Percentiles rank a stretch among this genome's conserved stretches.
phyloP scores from a whole-genome alignment of 2,888 invertebrate species.

The Arenicola marina region DNA sequence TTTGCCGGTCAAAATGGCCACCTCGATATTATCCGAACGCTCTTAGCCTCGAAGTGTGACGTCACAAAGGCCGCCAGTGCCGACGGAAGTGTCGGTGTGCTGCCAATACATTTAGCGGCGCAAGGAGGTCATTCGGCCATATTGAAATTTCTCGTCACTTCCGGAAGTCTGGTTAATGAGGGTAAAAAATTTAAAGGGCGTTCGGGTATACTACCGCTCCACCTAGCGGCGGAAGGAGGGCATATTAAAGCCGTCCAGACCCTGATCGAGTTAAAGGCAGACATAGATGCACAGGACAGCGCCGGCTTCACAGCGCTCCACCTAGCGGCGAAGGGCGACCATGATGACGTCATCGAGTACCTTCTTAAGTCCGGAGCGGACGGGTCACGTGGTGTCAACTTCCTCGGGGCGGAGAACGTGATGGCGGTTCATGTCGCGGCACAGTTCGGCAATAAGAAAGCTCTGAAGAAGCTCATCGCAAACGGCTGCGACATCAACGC shows the following conservation, averaged over 20 bases:
- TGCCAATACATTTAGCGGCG: slow-evolving; percentile 32
- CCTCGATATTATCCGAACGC: slow-evolving; percentile 26
- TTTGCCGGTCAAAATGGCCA: slow-evolving; percentile 31
- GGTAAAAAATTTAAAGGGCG: slow-evolving; percentile 21
- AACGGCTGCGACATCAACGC: slow-evolving; percentile 25
- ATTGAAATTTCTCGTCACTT: slow-evolving; percentile 28
- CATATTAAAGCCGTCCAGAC: slow-evolving; percentile 35
- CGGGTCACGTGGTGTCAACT: slow-evolving; percentile 25
- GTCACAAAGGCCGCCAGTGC: slow-evolving; percentile 14
- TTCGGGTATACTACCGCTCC: slow-evolving; percentile 31
- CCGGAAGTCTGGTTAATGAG: slow-evolving; percentile 26
- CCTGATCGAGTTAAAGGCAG: slow-evolving; percentile 38
- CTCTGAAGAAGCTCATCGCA: slow-evolving; percentile 22
- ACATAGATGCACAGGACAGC: slow-evolving; percentile 40
- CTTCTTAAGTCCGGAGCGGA: slow-evolving; percentile 41
- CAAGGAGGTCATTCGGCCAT: slow-evolving; percentile 30
- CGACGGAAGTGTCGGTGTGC: slow-evolving; percentile 24
- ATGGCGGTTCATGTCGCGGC: slow-evolving; percentile 30
- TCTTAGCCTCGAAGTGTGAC: slow-evolving; percentile 24
- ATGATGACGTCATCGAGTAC: slow-evolving; percentile 29
- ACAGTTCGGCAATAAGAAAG: slow-evolving; percentile 24
- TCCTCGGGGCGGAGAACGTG: slow-evolving; percentile 25
- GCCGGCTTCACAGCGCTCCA: slow-evolving; percentile 37
- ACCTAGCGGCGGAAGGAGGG: slow-evolving; percentile 33
- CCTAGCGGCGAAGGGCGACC: slow-evolving; percentile 32